phyloP scores from a whole-genome alignment of 2,797 vertebrate genomes.

The Nyctibius grandis region DNA sequence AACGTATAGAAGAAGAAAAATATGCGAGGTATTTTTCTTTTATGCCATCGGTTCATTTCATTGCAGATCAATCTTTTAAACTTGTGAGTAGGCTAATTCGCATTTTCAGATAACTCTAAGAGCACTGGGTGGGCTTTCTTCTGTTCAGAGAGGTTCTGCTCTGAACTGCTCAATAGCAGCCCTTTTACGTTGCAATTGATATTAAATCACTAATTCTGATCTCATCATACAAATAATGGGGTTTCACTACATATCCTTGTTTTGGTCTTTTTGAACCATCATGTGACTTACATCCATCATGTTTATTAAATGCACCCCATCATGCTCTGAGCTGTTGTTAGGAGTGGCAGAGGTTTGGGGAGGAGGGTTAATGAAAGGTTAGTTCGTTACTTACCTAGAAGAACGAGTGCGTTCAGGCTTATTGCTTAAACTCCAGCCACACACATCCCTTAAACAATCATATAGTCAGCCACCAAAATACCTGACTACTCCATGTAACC shows the following conservation, averaged over 20 bases:
- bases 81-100: not conserved
- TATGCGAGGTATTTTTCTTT: slow-evolving; percentile 71
- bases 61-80: not conserved
- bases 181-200: not conserved
- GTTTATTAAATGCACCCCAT: not conserved
- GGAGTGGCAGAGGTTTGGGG: not conserved
- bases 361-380: not conserved
- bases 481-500: fast-evolving
- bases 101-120: not conserved
- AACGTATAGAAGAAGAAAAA: slow-evolving; percentile 72
- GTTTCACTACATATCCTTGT: not conserved
- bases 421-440: not conserved
- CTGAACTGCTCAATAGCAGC: not conserved
- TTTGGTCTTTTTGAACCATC: not conserved
- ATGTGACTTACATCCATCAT: fast-evolving
- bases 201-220: not conserved
- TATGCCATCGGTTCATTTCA: fast-evolving
- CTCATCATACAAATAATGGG: not conserved
- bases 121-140: not conserved
- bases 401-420: not conserved
- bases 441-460: not conserved
- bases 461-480: fast-evolving
- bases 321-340: not conserved
- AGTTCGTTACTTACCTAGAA: not conserved
- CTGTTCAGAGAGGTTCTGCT: not conserved